phyloP scores from a whole-genome alignment of 2,888 invertebrate genomes.

The Caenorhabditis becei region DNA sequence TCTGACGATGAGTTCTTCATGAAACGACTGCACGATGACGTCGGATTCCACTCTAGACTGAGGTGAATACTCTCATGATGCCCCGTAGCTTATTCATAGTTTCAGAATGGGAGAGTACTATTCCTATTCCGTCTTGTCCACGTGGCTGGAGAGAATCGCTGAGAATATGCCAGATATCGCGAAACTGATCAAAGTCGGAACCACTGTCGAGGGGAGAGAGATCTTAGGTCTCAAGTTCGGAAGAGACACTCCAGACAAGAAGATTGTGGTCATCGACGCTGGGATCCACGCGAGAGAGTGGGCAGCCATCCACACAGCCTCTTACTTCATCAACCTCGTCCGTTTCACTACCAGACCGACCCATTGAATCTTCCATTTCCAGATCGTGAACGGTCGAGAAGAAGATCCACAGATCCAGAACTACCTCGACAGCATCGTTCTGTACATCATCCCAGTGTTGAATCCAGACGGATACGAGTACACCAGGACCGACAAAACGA shows the following conservation, averaged over 20 bases:
- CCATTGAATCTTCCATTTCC: constrained; percentile 6
- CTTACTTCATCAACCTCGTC: constrained; percentile 79
- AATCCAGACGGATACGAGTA: constrained; percentile 81
- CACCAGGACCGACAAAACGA: constrained; percentile 77
- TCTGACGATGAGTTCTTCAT: constrained; percentile 39
- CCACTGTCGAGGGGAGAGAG: constrained; percentile 75
- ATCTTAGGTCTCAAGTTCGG: constrained; percentile 79
- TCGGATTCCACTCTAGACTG: constrained; percentile 60
- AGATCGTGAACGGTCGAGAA: constrained; percentile 74
- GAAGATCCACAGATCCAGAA: constrained; percentile 67
- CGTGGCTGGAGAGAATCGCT: constrained; percentile 75
- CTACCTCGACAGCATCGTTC: constrained; percentile 73
- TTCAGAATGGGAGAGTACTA: constrained; percentile 78
- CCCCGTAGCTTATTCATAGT: neutral
- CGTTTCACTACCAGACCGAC: neutral
- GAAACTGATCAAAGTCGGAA: constrained; percentile 74
- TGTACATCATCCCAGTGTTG: constrained; percentile 78
- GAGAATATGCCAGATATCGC: constrained; percentile 72
- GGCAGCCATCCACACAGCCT: constrained; percentile 78
- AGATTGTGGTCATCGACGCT: constrained; percentile 78
- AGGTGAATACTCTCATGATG: constrained; percentile 30
- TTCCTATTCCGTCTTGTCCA: constrained; percentile 72
- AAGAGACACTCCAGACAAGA: constrained; percentile 72
- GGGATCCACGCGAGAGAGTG: constrained; percentile 80
- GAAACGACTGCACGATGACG: constrained; percentile 64